Percentiles rank a stretch among this genome's conserved stretches.
These are phyloP conservation scores for Hydrotaea diabolus DNA, from an alignment of 2,888 invertebrate genomes.

Conservation along the genomic window DNA sequence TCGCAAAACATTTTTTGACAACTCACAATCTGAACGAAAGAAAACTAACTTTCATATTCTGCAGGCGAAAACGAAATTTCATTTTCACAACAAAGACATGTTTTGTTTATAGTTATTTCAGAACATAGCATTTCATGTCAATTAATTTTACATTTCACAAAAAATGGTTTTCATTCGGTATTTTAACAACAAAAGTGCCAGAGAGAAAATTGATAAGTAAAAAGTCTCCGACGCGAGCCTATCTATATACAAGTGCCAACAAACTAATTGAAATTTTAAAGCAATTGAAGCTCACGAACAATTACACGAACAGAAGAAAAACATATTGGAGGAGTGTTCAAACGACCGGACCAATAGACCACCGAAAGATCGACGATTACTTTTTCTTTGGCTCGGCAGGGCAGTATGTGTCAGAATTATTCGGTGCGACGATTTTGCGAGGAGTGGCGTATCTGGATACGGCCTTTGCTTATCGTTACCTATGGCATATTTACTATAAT, in stretches of 20 bases:
- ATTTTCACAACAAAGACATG: no score
- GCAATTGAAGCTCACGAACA: constrained; percentile 10
- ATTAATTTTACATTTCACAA: background rate
- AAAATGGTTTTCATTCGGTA: constrained; percentile 47
- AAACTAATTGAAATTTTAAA: constrained; percentile 56
- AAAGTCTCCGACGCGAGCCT: constrained; percentile 38
- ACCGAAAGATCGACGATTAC: background rate
- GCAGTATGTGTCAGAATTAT: constrained; percentile 61
- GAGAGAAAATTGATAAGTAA: constrained; percentile 57
- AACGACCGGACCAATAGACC: background rate
- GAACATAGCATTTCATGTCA: no score
- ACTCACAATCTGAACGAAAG: no score
- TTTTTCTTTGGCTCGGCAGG: background rate
- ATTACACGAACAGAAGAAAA: background rate
- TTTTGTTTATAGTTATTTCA: background rate
- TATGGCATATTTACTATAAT: constrained; percentile 91
- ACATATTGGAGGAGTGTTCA: background rate
- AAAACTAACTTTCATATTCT: no score
- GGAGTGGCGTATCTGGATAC: constrained; percentile 93
- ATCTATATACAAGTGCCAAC: constrained; percentile 50
- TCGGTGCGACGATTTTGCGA: constrained; percentile 76
- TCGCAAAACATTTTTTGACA: no score
- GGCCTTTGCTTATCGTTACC: constrained; percentile 89
- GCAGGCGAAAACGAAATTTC: no score
- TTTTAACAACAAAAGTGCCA: constrained; percentile 41